Evolutionary conservation across 2,797 vertebrate genomes (phyloP).

Genomic region (Anomalospiza imberbis): DNA sequence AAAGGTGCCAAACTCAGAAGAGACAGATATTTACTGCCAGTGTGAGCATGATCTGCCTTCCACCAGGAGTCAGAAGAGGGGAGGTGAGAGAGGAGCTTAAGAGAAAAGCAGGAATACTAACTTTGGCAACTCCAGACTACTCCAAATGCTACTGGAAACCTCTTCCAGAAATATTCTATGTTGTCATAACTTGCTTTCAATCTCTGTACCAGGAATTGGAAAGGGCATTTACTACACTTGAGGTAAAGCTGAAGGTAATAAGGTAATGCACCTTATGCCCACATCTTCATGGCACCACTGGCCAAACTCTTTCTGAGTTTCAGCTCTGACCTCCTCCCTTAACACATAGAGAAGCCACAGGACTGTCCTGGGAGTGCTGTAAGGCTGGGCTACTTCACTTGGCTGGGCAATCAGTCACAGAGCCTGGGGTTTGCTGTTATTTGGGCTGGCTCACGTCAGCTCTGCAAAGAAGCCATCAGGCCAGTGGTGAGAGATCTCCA

Average conservation of each 20-base stretch:
- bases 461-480: background rate
- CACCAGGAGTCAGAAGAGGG: background rate
- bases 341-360: background rate
- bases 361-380: background rate
- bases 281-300: background rate
- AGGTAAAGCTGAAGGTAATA: background rate
- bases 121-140: background rate
- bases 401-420: background rate
- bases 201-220: background rate
- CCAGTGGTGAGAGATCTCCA: background rate
- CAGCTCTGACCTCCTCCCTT: background rate
- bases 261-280: background rate
- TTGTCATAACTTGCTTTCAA: background rate
- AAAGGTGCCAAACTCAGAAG: background rate
- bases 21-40: background rate
- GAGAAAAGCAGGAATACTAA: background rate
- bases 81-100: background rate
- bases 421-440: background rate
- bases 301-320: background rate
- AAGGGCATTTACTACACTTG: background rate
- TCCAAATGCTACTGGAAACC: background rate
- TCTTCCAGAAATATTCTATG: background rate
- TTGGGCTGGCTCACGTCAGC: background rate
- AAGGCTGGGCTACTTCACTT: background rate
- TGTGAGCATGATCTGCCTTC: background rate